Conservation (phyloP, 2,113 vertebrate genomes). For the Sinocyclocheilus anophthalmus region DNA sequence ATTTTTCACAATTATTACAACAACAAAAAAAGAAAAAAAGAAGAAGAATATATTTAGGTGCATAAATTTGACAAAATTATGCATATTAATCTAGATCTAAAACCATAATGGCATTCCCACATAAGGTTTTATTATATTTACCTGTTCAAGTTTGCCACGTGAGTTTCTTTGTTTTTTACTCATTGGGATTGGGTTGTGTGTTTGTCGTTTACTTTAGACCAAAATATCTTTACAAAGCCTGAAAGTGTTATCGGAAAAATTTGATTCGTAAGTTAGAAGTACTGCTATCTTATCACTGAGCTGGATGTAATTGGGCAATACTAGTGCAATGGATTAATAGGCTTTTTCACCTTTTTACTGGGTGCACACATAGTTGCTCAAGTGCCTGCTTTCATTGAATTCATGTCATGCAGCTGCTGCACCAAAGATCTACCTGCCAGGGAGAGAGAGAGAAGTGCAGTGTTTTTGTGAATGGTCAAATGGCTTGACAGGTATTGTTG, state of each 20-base stretch:
- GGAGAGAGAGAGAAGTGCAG: slow-evolving; percentile 19
- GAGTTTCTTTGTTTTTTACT: too few relatives aligned
- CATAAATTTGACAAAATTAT: neutral
- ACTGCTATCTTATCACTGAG: neutral
- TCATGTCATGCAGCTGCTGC: slow-evolving; percentile 37
- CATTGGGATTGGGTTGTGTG: too few relatives aligned
- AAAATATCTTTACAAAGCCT: too few relatives aligned
- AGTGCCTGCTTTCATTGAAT: slow-evolving; percentile 42
- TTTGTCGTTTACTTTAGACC: too few relatives aligned
- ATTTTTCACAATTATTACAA: neutral
- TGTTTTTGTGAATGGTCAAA: slow-evolving; percentile 41
- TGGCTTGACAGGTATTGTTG: slow-evolving; percentile 52
- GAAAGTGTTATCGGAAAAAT: neutral
- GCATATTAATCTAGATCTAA: neutral
- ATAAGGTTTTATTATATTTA: neutral
- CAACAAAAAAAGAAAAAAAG: too few relatives aligned
- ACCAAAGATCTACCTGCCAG: slow-evolving; percentile 43
- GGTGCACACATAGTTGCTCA: slow-evolving; percentile 28
- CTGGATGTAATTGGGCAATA: slow-evolving; percentile 15
- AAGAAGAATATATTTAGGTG: neutral
- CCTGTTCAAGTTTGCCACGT: neutral
- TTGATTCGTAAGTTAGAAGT: neutral
- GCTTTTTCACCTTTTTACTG: slow-evolving; percentile 30
- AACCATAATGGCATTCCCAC: neutral
- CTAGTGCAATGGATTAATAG: neutral